These are phyloP conservation scores for Bradypodion pumilum DNA, from an alignment of 2,797 vertebrate species.

Conservation along the genomic window DNA sequence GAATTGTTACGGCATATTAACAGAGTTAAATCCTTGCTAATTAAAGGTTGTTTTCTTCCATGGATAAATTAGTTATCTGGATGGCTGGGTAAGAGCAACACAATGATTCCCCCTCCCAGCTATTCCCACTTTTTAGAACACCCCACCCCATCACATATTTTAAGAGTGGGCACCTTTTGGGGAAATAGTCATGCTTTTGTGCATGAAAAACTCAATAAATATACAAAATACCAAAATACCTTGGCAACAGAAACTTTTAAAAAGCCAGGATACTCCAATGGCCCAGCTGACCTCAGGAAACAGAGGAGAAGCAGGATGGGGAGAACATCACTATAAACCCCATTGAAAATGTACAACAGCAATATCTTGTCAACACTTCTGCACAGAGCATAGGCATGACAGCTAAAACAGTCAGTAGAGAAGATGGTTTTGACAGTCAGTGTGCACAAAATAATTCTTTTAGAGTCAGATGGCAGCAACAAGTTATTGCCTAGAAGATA, in stretches of 20 bases:
- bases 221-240: conserved; percentile 61
- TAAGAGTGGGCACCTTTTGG: neutral
- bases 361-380: conserved; percentile 86
- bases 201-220: conserved; percentile 51
- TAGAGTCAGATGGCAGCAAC: conserved; percentile 86
- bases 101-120: neutral
- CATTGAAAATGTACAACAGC: conserved; percentile 85
- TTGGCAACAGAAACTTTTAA: conserved; percentile 45
- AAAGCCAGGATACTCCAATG: conserved; percentile 71
- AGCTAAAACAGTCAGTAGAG: conserved; percentile 86
- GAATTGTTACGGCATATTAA: neutral
- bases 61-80: neutral
- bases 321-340: conserved; percentile 74
- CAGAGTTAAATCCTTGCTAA: neutral
- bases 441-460: conserved; percentile 83
- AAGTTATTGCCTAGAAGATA: conserved; percentile 83
- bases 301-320: conserved; percentile 49
- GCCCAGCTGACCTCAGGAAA: conserved; percentile 74
- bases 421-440: conserved; percentile 86
- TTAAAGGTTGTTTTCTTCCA: neutral
- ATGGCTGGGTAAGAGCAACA: neutral
- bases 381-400: conserved; percentile 85
- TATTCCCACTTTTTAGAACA: neutral
- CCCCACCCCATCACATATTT: neutral
- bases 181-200: conserved; percentile 26